Base-by-base conservation (phyloP, 2,888 invertebrate genomes). In the Orthosia gothica region DNA sequence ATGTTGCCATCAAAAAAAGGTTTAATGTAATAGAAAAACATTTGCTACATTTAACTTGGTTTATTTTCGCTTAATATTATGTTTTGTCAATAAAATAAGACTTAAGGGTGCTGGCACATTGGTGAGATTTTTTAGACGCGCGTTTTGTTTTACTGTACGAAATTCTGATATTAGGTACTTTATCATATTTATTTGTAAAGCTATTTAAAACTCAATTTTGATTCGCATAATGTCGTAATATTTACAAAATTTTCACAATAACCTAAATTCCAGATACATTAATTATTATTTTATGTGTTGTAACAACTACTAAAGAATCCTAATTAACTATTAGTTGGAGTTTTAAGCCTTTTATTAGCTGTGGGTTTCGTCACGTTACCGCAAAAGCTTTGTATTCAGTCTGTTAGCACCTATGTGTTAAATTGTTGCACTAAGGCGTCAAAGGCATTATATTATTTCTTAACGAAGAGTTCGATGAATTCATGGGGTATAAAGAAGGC, bases 21-120 rank as follows among this genome's bases (percentile, higher is more conserved):
- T 89, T 89, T 87, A 93, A 92, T 90, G 90, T 87, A 72, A 88
- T 85, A 91, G 90, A 91, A 89, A 89, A 90, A 87, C 84, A 77
- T 89, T 89, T 90, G 89, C 84, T 91, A 91, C 93, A 93, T 92
- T 93, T 86, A 92, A 87, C 89, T 82, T 72, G 57, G 71, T 76
- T 79, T 79, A 64, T 76, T 78, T 83, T 74, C 4, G 52, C 52
- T 79, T 78, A 73, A 47, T 83, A 78, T 83, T 74, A 68, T 50
- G 67, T 70, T 63, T 70, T 65, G 68, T 78, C 63, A 82, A 73
- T 77, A 70, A 77, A 64, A 72, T 66, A 65, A 79, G 72, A 26
- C 3, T 54, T 68, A 65, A 69, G 50, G 65, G 23, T 52, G 40
- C n/a, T n/a, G 2, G 13, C 16, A 50, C 47, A 76, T 52, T 72